These are phyloP conservation scores for Urocynchramus pylzowi DNA, from an alignment of 2,113 vertebrate genomes.

Conservation along the genomic window DNA sequence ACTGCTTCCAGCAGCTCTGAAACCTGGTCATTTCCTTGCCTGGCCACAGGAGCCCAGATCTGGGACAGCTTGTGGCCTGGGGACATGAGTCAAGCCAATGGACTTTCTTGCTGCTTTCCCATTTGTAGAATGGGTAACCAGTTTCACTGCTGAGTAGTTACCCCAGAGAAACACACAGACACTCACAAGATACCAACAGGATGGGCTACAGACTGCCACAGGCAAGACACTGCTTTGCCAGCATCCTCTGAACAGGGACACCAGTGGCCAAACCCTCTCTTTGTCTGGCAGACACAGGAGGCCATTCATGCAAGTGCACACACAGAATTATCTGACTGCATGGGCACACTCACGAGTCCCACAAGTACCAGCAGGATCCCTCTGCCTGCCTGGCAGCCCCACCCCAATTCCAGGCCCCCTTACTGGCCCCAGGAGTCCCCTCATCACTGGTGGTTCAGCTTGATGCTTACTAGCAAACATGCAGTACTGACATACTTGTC, in stretches of 20 bases:
- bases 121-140: background rate
- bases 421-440: background rate
- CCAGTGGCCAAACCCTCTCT: background rate
- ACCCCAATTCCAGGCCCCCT: background rate
- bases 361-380: background rate
- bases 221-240: background rate
- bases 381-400: background rate
- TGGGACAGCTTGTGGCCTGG: fast-evolving
- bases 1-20: background rate
- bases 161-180: background rate
- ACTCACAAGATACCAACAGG: fast-evolving
- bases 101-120: background rate
- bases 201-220: background rate
- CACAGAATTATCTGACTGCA: background rate
- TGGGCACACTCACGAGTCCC: fast-evolving
- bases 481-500: background rate
- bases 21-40: background rate
- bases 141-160: background rate
- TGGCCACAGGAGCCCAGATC: background rate
- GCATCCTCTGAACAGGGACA: background rate
- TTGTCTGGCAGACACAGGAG: background rate
- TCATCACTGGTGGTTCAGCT: background rate
- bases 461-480: background rate
- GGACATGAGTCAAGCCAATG: background rate
- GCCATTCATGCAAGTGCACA: fast-evolving